phyloP scores from a whole-genome alignment of 2,113 vertebrate species.

The Mustela nigripes region DNA sequence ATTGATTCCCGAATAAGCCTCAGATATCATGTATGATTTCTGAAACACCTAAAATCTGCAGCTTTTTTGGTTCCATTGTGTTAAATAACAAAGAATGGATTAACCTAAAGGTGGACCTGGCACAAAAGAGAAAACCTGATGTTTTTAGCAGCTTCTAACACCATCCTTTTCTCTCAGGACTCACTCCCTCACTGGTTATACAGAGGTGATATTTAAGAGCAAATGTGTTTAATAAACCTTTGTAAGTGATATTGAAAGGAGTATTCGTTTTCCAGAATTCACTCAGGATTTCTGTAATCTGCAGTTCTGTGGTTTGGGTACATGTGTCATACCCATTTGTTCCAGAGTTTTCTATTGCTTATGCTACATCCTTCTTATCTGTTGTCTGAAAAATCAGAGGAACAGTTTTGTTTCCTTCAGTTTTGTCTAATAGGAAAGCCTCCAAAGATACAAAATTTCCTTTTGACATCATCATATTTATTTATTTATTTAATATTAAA shows the following conservation, averaged over 20 bases:
- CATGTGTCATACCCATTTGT: background rate
- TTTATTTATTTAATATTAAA: background rate
- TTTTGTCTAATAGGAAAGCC: constrained; percentile 13
- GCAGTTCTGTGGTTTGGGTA: background rate
- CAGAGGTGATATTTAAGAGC: background rate
- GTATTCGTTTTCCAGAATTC: background rate
- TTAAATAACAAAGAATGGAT: constrained; percentile 18
- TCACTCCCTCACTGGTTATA: background rate
- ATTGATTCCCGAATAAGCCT: background rate
- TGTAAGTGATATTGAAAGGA: background rate
- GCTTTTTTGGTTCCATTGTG: background rate
- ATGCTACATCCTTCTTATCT: background rate
- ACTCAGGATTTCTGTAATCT: background rate
- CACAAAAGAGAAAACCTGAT: background rate
- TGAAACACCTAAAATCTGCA: background rate
- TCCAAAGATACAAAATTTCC: background rate
- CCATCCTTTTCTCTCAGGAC: background rate
- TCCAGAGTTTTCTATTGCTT: background rate
- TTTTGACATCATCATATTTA: constrained; percentile 70
- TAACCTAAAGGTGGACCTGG: background rate
- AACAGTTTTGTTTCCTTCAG: background rate
- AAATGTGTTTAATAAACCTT: constrained; percentile 20
- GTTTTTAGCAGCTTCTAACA: background rate
- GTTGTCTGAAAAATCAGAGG: constrained; percentile 1
- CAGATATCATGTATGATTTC: background rate